Conservation (phyloP, 2,888 invertebrate genomes). For the Troilus luridus region DNA sequence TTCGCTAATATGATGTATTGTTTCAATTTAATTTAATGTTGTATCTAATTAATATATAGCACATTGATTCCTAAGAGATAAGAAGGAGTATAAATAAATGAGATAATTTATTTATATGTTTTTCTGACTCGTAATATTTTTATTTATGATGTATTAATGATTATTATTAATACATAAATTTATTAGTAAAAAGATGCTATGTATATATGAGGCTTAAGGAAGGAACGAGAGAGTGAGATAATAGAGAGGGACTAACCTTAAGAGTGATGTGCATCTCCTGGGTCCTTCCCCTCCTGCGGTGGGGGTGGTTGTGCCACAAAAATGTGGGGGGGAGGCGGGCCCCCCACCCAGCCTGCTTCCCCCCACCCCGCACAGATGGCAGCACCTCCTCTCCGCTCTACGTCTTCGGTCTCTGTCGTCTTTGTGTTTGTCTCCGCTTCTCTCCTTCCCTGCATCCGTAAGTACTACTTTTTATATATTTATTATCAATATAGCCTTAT, state of each 20-base stretch:
- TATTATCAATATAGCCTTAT: neutral
- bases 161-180: too few relatives aligned
- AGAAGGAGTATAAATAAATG: too few relatives aligned
- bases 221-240: constrained; percentile 34
- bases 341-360: constrained; percentile 3
- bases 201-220: neutral
- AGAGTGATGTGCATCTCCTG: constrained; percentile 45
- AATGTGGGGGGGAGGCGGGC: neutral
- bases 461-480: neutral
- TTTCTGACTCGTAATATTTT: too few relatives aligned
- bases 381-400: constrained; percentile 45
- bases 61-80: too few relatives aligned
- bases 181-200: neutral
- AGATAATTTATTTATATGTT: too few relatives aligned
- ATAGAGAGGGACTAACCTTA: constrained; percentile 30
- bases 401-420: constrained; percentile 47
- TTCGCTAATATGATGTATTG: too few relatives aligned
- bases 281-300: constrained; percentile 44
- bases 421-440: constrained; percentile 41
- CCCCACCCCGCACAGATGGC: constrained; percentile 44
- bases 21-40: too few relatives aligned
- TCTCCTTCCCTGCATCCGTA: neutral
- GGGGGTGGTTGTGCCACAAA: constrained; percentile 50
- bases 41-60: too few relatives aligned
- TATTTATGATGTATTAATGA: too few relatives aligned